Base-by-base conservation (phyloP, 2,797 vertebrate genomes). In the Otus scops region DNA sequence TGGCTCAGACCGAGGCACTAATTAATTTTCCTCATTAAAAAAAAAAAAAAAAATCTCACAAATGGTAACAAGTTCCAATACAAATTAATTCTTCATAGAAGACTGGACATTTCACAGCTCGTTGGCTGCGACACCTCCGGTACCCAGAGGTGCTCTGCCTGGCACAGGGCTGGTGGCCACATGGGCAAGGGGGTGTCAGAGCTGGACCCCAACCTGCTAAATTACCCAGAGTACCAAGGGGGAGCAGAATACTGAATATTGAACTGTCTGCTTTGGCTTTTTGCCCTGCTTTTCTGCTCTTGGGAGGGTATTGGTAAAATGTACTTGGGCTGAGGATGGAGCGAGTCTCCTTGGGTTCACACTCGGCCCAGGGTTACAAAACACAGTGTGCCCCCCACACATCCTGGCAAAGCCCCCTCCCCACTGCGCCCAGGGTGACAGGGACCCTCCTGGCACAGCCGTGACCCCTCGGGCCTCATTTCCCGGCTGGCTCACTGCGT, bases 1-100 rank as follows among this genome's bases (percentile, higher is more conserved):
- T 36, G 70, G 54, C 70, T 87, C 77, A 61, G 47, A 61, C 39
- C 1, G 5, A 85, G 56, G 26, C 67, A 18, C 83, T 93, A 87
- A 97, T 92, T 89, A 87, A 93, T 92, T 82, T 69, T 95, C 67
- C 47, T 93, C 81, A 51, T 93, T 79, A 86, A 26, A 48, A 45
- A 54, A 39, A 74, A 11, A 34, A 53, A 64, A 23, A 34, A 41
- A 7, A 10, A 9, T 17, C 71, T 76, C 85, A 51, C 51, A 79
- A 65, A 65, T 11, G 65, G 61, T 34, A 95, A 51, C 8, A 20
- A 79, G 67, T 51, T 92, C 51, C 56, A 73, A 28, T 13, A 34
- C 7, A 85, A 85, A 89, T 94, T 65, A 87, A 73, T 93, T 79
- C 85, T 39, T 47, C 43, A 8, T 3, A 47, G 78, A 47, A 64